Evolutionary conservation across 2,113 vertebrate genomes (phyloP), one percentile per base, ranked within the genome.

Genomic region (Peromyscus maniculatus): DNA sequence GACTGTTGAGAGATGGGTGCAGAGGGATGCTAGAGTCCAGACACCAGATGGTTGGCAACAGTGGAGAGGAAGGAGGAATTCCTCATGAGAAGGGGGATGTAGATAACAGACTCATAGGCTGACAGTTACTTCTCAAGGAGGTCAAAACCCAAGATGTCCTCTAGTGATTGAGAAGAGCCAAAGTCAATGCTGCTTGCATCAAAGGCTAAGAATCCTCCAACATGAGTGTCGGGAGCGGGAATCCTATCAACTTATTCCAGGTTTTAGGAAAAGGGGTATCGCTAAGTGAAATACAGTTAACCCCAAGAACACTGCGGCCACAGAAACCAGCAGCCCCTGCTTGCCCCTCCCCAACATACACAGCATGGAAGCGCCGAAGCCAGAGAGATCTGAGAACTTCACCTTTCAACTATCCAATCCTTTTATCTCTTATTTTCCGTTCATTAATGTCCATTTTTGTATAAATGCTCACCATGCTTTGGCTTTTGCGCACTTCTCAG

Each of bases 161-260:
- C 99, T 98, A 99, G 99, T 94, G 99, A 98, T 98, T 99, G 99
- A 94, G 99, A 99, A 78, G 99, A 99, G 98, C 99, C 99, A 79
- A 36, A 64, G 62, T 67, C 64, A 67, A 12, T 24, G 10, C 52
- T 57, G 55, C 55, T 24, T 82, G 33, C 55, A 79, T 7, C 46
- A 19, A 52, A 17, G 77, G 49, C 28, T 57, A 33, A 15, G 28
- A 55, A 57, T 11, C 17, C 31, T 80, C 78, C 49, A 80, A 36
- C 36, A 33, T 36, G 31, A 80, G 49, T 80, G 78, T 11, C 57
- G 52, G 17, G 52, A 55, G 55, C 49, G 55, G 75, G 31, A 80
- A 55, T 80, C 31, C 52, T 80, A 31, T 28, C 33, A 1, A 36
- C 28, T 80, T 55, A 80, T 2, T 36, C 31, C 52, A 80, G 31